A percentile compares a stretch with the other conserved stretches of the same genome.
These are phyloP conservation scores for Macaria notata DNA, from an alignment of 2,888 invertebrate species.

Conservation along the genomic window DNA sequence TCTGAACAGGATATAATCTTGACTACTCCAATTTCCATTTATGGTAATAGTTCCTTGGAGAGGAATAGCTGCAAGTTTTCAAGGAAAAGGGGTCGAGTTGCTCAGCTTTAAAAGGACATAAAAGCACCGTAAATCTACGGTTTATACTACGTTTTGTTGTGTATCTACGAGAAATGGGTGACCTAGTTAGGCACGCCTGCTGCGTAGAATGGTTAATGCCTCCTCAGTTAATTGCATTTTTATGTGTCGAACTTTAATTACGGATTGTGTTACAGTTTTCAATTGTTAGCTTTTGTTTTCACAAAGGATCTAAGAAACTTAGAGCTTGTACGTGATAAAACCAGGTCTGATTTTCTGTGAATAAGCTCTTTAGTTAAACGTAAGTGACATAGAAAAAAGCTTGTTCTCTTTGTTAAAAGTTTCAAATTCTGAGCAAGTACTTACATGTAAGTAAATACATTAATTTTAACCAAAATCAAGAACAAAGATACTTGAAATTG, in stretches of 20 bases:
- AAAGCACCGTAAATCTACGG: conserved; percentile 48
- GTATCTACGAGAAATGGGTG: conserved; percentile 67
- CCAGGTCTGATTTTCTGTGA: no score
- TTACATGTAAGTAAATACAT: no score
- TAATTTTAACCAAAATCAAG: no score
- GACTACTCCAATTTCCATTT: conserved; percentile 39
- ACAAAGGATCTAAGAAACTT: not conserved
- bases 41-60: conserved; percentile 25
- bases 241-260: conserved; percentile 39
- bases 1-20: conserved; percentile 42
- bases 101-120: conserved; percentile 58
- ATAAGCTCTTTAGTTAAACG: no score
- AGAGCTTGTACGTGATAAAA: no score
- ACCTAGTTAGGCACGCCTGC: conserved; percentile 75
- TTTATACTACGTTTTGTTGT: conserved; percentile 49
- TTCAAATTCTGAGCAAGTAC: no score
- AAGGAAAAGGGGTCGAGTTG: conserved; percentile 54
- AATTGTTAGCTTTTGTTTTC: conserved; percentile 4
- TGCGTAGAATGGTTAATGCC: conserved; percentile 47
- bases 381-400: no score
- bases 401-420: no score
- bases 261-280: conserved; percentile 27
- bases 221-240: conserved; percentile 67
- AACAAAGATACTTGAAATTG: no score
- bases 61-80: conserved; percentile 40